Evolutionary conservation across 2,797 vertebrate genomes (phyloP), one percentile per base, ranked within the genome.

Genomic region (Tadarida brasiliensis): DNA sequence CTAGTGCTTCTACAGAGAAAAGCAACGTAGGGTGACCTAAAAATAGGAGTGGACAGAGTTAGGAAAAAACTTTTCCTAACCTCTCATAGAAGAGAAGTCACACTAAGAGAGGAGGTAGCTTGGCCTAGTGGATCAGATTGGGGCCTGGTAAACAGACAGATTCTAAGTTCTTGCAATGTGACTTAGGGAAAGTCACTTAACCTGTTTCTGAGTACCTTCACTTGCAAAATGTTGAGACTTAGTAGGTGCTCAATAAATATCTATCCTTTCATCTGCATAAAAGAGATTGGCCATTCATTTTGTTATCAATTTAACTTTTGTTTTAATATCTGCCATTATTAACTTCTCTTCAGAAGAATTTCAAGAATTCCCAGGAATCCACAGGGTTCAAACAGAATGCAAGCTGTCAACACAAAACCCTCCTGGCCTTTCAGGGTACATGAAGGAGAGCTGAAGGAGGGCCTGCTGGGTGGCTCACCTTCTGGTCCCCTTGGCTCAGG

Each of bases 271-370:
- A 47, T 63, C 82, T 81, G 24, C 11, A 63, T 30, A 47, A 94
- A 91, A 85, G 28, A 86, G n/a, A 54, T 56, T 54, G 19, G 11
- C 11, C 59, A 80, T 33, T 39, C 39, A 87, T 70, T 89, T 84
- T 19, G 24, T 95, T 77, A 87, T 63, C n/a, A 63, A 7, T 68
- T 68, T 35, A 56, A 30, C 10, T 84, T 88, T 24, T 19, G 24
- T 74, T 95, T 88, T 82, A 80, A 47, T 71, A 57, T 61, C 39
- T 80, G 57, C 17, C 49, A 59, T 47, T 71, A 57, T 81, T 35
- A 82, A 19, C 67, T 94, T 92, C 61, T 92, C 39, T 57, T 81
- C 39, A 47, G 65, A 92, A 65, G 76, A 91, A 90, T 87, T 91
- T 49, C 51, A 83, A 83, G 76, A 68, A 65, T 28, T 74, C 81